Conservation (phyloP, 2,113 vertebrate species). For the Cranoglanis bouderius region DNA sequence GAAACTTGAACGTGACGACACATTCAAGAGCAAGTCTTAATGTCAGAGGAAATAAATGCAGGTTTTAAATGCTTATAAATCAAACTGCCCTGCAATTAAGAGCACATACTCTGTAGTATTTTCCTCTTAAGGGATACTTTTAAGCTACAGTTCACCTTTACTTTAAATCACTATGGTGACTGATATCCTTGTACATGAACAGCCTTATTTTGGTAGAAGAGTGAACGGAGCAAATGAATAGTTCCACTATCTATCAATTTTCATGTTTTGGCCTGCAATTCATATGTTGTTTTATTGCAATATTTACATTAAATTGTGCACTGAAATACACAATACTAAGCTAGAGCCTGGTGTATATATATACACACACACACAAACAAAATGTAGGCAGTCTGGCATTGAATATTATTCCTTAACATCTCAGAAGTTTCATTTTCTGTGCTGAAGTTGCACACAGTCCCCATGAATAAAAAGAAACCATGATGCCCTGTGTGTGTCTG, state of each 20-base stretch:
- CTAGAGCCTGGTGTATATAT: not conserved
- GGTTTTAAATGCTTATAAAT: not conserved
- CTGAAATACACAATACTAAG: not conserved
- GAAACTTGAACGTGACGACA: not conserved
- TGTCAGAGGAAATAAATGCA: not conserved
- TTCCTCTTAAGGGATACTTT: not conserved
- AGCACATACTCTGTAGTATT: not conserved
- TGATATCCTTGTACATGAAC: not conserved
- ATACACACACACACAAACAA: not conserved
- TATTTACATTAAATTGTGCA: slow-evolving; percentile 14
- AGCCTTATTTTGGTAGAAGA: not conserved
- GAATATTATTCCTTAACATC: not conserved
- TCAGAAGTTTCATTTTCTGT: slow-evolving; percentile 2
- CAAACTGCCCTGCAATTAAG: not conserved
- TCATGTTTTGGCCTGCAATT: not conserved
- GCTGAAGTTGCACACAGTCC: not conserved
- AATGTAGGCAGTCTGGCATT: slow-evolving; percentile 11
- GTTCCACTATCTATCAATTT: not conserved
- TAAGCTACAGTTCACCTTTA: slow-evolving; percentile 2
- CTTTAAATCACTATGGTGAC: not conserved
- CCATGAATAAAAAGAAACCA: slow-evolving; percentile 16
- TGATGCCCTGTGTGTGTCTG: not conserved
- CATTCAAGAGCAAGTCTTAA: not conserved
- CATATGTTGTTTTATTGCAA: not conserved
- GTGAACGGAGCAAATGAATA: not conserved